phyloP scores from a whole-genome alignment of 2,113 vertebrate species.

The Ranitomeya variabilis region DNA sequence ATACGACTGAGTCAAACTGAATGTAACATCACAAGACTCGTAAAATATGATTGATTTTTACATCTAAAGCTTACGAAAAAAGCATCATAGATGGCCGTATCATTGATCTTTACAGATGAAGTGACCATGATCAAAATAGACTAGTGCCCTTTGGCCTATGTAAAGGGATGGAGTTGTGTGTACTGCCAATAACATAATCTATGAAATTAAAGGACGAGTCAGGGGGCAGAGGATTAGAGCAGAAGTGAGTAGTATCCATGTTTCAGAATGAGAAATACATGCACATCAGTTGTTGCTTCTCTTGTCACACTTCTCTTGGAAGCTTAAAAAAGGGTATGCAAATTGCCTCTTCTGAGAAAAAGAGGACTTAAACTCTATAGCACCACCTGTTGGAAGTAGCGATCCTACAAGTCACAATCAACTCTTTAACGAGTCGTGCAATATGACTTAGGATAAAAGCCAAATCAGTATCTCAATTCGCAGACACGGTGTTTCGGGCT shows the following conservation, averaged over 20 bases:
- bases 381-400: too few species aligned
- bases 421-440: too few species aligned
- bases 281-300: too few species aligned
- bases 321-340: too few species aligned
- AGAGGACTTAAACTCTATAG: too few species aligned
- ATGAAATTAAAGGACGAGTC: neutral
- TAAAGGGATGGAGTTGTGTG: neutral
- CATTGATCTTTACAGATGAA: constrained; percentile 8
- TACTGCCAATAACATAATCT: neutral
- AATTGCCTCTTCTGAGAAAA: too few species aligned
- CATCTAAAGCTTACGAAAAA: constrained; percentile 7
- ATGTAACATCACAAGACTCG: constrained; percentile 15
- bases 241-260: too few species aligned
- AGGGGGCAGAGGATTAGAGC: neutral
- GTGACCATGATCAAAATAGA: neutral
- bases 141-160: neutral
- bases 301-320: too few species aligned
- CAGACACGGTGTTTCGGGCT: too few species aligned
- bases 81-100: neutral
- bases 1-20: constrained; percentile 8
- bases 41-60: constrained; percentile 23
- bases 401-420: too few species aligned
- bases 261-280: neutral
- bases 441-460: too few species aligned
- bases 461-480: too few species aligned